Conservation (phyloP, 2,797 vertebrate species). For the Amniataba percoides region DNA sequence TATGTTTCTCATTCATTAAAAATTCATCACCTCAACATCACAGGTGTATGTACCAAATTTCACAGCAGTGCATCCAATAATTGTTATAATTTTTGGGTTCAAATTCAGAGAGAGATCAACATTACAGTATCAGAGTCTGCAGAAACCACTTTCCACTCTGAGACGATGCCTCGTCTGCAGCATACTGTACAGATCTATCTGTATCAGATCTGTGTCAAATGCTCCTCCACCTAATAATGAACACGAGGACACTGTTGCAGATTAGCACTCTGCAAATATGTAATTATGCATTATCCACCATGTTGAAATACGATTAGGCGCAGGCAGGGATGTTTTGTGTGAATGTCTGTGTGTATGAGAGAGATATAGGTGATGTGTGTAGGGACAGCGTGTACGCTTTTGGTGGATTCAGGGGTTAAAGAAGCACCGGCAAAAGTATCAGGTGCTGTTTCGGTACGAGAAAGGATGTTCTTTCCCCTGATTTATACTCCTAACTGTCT, state of each 20-base stretch:
- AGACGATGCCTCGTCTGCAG: not conserved
- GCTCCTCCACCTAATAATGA: conserved; percentile 64
- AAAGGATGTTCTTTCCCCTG: not conserved
- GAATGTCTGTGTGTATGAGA: conserved; percentile 15
- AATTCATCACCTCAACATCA: not conserved
- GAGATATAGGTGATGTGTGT: too few relatives aligned
- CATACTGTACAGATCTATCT: conserved; percentile 40
- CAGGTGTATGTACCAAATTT: not conserved
- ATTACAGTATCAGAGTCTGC: not conserved
- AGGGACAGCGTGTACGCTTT: conserved; percentile 5
- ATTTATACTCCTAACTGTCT: conserved; percentile 15
- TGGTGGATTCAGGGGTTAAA: not conserved
- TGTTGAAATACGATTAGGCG: conserved; percentile 71
- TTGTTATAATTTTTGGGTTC: not conserved
- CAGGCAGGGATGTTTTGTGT: conserved; percentile 41
- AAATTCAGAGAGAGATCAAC: not conserved
- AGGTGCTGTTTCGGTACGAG: conserved; percentile 5
- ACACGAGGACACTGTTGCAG: conserved; percentile 55
- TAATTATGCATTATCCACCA: conserved; percentile 73
- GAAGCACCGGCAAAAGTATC: not conserved
- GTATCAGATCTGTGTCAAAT: conserved; percentile 59
- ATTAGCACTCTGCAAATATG: conserved; percentile 74
- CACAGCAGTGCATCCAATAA: not conserved
- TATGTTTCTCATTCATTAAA: not conserved
- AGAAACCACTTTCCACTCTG: not conserved